Evolutionary conservation across 2,888 invertebrate genomes (phyloP).

Genomic region (Scelioninae gen. 2): DNA sequence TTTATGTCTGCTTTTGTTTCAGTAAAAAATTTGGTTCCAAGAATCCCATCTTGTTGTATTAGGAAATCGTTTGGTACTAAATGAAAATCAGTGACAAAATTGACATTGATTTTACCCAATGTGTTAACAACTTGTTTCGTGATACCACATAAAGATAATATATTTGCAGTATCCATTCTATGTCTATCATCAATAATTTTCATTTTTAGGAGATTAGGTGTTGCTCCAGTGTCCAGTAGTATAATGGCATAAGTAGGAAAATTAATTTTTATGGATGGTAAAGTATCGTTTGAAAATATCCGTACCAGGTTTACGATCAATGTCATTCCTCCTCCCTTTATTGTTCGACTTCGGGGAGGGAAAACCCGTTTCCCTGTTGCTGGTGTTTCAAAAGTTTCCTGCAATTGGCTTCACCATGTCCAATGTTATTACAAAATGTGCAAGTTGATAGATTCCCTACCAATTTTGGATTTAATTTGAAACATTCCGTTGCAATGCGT

Average conservation of each 20-base stretch:
- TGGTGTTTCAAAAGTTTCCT: background rate
- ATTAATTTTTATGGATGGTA: slow-evolving; percentile 3
- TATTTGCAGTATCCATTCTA: background rate
- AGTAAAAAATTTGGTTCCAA: slow-evolving; percentile 15
- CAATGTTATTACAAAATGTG: slow-evolving; percentile 7
- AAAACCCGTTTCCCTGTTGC: slow-evolving; percentile 7
- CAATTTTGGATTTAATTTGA: slow-evolving; percentile 30
- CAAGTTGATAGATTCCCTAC: slow-evolving; percentile 14
- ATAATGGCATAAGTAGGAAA: background rate
- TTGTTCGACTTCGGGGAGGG: slow-evolving; percentile 9
- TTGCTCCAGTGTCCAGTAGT: slow-evolving; percentile 31
- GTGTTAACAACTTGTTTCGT: slow-evolving; percentile 3
- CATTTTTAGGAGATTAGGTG: slow-evolving; percentile 29
- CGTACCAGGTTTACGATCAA: too few species aligned
- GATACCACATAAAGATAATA: slow-evolving; percentile 13
- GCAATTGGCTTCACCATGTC: slow-evolving; percentile 13
- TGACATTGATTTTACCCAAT: slow-evolving; percentile 13
- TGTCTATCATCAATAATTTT: background rate
- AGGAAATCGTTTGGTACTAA: slow-evolving; percentile 11
- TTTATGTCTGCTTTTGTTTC: slow-evolving; percentile 12
- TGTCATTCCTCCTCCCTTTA: slow-evolving; percentile 13
- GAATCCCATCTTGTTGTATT: slow-evolving; percentile 14
- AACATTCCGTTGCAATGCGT: slow-evolving; percentile 33
- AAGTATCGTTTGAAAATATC: too few species aligned
- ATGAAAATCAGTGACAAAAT: slow-evolving; percentile 18